Base-by-base conservation (phyloP, 2,888 invertebrate species). In the Plebejus melissa region DNA sequence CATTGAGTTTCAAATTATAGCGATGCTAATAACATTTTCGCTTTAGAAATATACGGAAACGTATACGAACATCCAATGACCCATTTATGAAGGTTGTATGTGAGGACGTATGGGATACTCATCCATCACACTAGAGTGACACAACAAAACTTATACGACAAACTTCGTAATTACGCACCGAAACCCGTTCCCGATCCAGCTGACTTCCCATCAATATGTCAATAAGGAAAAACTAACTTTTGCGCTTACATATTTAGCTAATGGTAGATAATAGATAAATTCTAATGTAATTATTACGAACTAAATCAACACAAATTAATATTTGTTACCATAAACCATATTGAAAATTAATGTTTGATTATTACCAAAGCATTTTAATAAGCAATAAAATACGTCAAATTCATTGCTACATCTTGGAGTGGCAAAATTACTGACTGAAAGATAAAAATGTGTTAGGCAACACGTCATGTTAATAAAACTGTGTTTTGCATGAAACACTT, bases 71-170 rank as follows among this genome's bases (percentile, higher is more conserved):
- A 65, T 65, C 65, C 65, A 65, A 11, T 65, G 65, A 65, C 65
- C 65, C 65, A 65, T 65, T 65, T 65, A 65, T 65, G 32, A 32
- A 65, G 13, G 65, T 65, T 65, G 2, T 36, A 36, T 16, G 36
- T 65, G 65, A 65, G 65, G 32, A 11, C 32, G 65, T 32, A 65
- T 46, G 22, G 41, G 28, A 54, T 72, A 72, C 50, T 72, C 72
- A 54, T 72, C 54, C 16, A 72, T 72, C 72, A 72, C 50, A 65
- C 65, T 65, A 65, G 32, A 65, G 65, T 65, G 65, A 65, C 65
- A 65, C 65, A 13, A 36, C 65, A 65, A 65, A 65, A 65, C 65
- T 65, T 65, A 16, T 36, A 36, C 65, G 65, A 65, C 65, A 65
- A 65, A 65, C 65, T 65, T 65, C 65, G 65, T 32, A 65, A 65